Evolutionary conservation across 2,797 vertebrate genomes (phyloP).

Genomic region (Ceyx erithaca): DNA sequence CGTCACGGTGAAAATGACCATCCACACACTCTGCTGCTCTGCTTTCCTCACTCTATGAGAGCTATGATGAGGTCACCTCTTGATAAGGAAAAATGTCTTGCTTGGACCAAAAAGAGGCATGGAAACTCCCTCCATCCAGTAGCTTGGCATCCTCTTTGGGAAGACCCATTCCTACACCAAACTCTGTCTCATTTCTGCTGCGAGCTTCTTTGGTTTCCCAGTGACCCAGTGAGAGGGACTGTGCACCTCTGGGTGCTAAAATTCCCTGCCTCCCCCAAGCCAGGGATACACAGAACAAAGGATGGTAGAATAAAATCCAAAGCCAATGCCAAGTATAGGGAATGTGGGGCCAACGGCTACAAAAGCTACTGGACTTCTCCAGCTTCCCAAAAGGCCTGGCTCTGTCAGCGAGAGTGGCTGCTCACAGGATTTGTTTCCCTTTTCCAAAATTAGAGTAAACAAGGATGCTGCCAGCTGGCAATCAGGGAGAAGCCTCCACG

Average conservation of each 20-base stretch:
- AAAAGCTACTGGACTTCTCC: not conserved
- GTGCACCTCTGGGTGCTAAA: not conserved
- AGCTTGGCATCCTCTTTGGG: not conserved
- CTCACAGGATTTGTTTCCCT: not conserved
- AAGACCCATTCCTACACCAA: not conserved
- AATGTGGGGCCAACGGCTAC: rapidly evolving
- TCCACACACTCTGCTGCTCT: rapidly evolving
- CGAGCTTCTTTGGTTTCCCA: not conserved
- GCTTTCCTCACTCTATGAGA: not conserved
- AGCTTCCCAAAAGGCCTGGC: not conserved
- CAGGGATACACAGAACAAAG: not conserved
- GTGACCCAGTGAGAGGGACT: not conserved
- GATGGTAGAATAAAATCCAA: not conserved
- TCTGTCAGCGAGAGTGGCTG: not conserved
- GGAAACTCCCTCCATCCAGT: not conserved
- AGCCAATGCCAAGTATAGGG: not conserved
- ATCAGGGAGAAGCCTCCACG: rapidly evolving
- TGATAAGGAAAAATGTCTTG: not conserved
- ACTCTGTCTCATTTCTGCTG: not conserved
- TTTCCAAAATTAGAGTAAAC: not conserved
- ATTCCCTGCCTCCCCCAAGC: not conserved
- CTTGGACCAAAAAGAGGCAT: not conserved
- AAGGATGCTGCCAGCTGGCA: not conserved
- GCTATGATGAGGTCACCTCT: not conserved
- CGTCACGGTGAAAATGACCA: rapidly evolving